Evolutionary conservation across 2,113 vertebrate genomes (phyloP).

Genomic region (Columba janthina): DNA sequence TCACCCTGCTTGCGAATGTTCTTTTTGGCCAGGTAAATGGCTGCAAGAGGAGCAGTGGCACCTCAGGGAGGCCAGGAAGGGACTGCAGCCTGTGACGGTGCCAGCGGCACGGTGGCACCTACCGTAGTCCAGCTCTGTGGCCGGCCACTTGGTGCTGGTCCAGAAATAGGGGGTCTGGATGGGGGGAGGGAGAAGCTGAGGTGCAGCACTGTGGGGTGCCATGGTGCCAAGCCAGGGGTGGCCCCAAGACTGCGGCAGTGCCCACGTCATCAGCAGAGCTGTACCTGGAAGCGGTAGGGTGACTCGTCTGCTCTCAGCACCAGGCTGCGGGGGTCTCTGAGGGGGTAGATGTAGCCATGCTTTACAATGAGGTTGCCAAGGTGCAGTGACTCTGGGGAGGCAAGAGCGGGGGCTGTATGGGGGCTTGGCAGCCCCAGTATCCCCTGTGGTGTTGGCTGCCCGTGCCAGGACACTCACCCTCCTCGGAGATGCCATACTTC

Average conservation of each 20-base stretch:
- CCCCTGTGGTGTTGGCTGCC: accelerated
- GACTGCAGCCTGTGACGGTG: accelerated
- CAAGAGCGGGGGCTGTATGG: background rate
- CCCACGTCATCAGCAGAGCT: accelerated
- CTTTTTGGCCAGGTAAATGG: conserved; percentile 94
- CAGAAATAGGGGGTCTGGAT: conserved; percentile 92
- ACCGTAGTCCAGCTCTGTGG: conserved; percentile 93
- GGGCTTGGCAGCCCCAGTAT: accelerated
- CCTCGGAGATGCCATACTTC: conserved; percentile 81
- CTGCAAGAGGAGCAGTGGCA: conserved; percentile 51
- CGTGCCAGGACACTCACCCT: conserved; percentile 74
- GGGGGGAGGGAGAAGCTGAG: background rate
- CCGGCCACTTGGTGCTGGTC: conserved; percentile 88
- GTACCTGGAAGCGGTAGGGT: conserved; percentile 92
- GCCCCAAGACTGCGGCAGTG: accelerated
- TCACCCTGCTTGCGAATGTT: conserved; percentile 91
- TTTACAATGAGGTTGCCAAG: conserved; percentile 83
- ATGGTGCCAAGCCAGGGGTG: accelerated
- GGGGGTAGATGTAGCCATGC: conserved; percentile 89
- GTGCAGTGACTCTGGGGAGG: conserved; percentile 82
- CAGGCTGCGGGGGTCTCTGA: conserved; percentile 81
- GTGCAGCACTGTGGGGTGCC: accelerated
- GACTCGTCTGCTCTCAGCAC: conserved; percentile 81
- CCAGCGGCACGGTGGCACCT: background rate
- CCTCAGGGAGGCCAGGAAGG: background rate